Conservation (phyloP, 2,113 vertebrate genomes). For the Jaculus jaculus region DNA sequence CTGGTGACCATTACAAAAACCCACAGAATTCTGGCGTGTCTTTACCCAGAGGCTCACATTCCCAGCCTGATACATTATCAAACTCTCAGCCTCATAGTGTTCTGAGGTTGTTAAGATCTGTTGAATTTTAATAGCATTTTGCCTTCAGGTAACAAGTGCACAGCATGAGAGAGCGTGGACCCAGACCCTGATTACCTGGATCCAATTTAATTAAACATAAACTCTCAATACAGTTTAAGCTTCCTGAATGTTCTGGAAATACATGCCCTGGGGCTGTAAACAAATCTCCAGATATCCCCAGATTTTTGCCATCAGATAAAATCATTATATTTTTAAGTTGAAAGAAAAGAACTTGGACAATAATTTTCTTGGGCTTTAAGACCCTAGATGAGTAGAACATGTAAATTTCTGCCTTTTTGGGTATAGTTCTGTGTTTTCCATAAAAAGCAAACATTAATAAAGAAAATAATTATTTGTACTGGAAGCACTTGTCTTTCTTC, state of each 20-base stretch:
- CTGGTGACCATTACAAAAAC: background rate
- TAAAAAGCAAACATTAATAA: slow-evolving; percentile 39
- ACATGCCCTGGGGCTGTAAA: background rate
- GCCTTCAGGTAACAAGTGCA: background rate
- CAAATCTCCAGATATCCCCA: background rate
- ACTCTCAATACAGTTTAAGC: slow-evolving; percentile 32
- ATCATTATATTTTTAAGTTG: slow-evolving; percentile 23
- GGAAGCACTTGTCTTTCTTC: background rate
- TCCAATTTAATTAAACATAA: slow-evolving; percentile 60
- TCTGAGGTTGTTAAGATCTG: background rate
- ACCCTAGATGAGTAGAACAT: background rate
- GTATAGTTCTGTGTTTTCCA: background rate
- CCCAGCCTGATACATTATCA: background rate
- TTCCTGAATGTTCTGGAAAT: slow-evolving; percentile 23
- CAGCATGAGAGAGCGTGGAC: background rate
- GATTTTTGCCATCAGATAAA: slow-evolving; percentile 13
- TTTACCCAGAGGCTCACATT: slow-evolving; percentile 15
- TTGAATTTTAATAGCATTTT: slow-evolving; percentile 57
- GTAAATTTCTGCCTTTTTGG: background rate
- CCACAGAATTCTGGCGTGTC: background rate
- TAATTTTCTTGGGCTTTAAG: slow-evolving; percentile 23
- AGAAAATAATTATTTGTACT: background rate
- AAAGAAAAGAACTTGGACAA: background rate
- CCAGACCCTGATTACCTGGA: background rate
- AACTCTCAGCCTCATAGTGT: background rate